Base-by-base conservation (phyloP, 2,797 vertebrate species). In the Bucorvus abyssinicus region DNA sequence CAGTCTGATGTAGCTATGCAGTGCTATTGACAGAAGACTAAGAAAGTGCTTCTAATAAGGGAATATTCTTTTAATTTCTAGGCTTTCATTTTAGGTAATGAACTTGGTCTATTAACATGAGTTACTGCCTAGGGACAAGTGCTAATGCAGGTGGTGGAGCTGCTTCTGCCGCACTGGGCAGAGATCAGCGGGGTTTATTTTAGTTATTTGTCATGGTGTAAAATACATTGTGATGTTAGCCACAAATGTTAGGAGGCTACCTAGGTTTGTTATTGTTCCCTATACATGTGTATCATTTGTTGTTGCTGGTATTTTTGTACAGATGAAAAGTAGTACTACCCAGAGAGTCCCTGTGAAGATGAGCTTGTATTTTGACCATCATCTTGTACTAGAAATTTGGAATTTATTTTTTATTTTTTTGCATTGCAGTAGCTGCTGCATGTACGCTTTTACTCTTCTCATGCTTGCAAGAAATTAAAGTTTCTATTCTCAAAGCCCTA, bases 61-160 rank as follows among this genome's bases (percentile, higher is more conserved):
- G 40, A 80, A 60, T 50, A 89, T 44, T 73, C 22, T 74, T 88
- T 90, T 93, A 83, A 92, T 94, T 89, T 90, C 67, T 77, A 67
- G 59, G n/a, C 27, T 92, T 94, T 88, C 13, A 56, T 63, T 89
- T 89, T 45, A 70, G 49, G 4, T 77, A 89, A 74, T 83, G 89
- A 89, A 77, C 74, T 84, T 87, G 78, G 56, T 55, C 52, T 89
- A 19, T 15, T 75, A 89, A 63, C 34, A 24, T 36, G 32, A 93
- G 57, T 61, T 76, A 53, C 36, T 81, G 55, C 55, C 70, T 44
- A 63, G 59, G 61, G 67, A 57, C 42, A 47, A 64, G 34, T 47
- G 79, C 30, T 89, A 36, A 64, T 50, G 19, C 73, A 71, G 88
- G 42, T 73, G 70, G 42, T 57, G 42, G 77, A 89, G 67, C 71